phyloP scores from a whole-genome alignment of 2,797 vertebrate species.

The Vireo griseus region DNA sequence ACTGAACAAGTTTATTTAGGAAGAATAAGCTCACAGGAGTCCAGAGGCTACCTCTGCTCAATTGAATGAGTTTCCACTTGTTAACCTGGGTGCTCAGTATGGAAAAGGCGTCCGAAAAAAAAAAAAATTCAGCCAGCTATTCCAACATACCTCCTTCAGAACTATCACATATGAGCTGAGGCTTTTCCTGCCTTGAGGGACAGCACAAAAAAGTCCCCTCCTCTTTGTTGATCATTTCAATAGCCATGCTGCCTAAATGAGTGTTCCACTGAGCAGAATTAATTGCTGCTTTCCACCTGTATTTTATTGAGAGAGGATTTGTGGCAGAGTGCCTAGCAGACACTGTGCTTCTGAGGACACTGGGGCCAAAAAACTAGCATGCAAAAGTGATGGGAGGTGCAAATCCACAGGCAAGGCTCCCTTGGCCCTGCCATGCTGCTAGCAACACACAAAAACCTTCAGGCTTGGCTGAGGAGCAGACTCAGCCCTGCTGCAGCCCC shows the following conservation, averaged over 20 bases:
- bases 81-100: not conserved
- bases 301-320: not conserved
- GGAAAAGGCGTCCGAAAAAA: not conserved
- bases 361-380: not conserved
- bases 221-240: not conserved
- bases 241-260: not conserved
- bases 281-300: conserved; percentile 16
- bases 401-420: not conserved
- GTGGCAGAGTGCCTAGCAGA: not conserved
- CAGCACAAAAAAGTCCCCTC: not conserved
- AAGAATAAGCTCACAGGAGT: not conserved
- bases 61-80: not conserved
- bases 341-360: not conserved
- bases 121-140: not conserved
- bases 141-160: not conserved
- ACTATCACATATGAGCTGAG: not conserved
- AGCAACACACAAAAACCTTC: not conserved
- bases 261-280: not conserved
- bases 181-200: not conserved
- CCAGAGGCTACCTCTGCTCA: not conserved
- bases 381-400: conserved; percentile 22
- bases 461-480: not conserved
- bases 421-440: not conserved
- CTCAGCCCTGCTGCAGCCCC: not conserved
- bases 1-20: not conserved